These are phyloP conservation scores for Palaemon carinicauda DNA, from an alignment of 1,140 invertebrate genomes.

Conservation along the genomic window DNA sequence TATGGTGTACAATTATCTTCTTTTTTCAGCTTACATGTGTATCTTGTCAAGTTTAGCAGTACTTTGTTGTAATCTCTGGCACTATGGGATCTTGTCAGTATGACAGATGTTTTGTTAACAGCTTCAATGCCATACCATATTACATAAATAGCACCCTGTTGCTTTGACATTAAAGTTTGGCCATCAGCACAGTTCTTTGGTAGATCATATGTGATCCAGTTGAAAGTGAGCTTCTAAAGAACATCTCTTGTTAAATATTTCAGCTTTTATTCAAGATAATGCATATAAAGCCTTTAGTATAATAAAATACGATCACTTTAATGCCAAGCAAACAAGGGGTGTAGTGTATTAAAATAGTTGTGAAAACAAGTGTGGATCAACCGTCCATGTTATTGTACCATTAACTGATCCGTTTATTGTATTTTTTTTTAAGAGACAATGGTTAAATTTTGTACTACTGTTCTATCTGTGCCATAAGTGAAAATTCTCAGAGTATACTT, in stretches of 20 bases:
- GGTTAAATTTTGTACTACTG: constrained; percentile 30
- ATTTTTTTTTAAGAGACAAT: constrained; percentile 22
- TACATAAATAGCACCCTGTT: neutral
- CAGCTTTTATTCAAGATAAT: neutral
- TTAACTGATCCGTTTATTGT: constrained; percentile 28
- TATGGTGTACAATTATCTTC: too few species aligned
- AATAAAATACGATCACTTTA: neutral
- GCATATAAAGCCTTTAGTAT: neutral
- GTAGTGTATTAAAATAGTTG: neutral
- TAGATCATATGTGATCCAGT: neutral
- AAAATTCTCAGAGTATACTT: too few species aligned
- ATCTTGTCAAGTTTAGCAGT: too few species aligned
- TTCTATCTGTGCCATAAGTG: neutral
- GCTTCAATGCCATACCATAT: too few species aligned
- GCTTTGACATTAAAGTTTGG: neutral
- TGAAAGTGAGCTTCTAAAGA: neutral
- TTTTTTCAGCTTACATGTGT: too few species aligned
- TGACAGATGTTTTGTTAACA: too few species aligned
- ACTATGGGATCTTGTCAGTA: too few species aligned
- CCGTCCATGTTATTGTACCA: constrained; percentile 52
- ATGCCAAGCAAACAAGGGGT: neutral
- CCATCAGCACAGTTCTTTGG: neutral
- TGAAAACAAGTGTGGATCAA: constrained; percentile 35
- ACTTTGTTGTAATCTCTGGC: too few species aligned
- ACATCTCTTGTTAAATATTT: neutral